Evolutionary conservation across 2,797 vertebrate genomes (phyloP), one percentile per base, ranked within the genome.

Genomic region (Halcyon chelicuti): DNA sequence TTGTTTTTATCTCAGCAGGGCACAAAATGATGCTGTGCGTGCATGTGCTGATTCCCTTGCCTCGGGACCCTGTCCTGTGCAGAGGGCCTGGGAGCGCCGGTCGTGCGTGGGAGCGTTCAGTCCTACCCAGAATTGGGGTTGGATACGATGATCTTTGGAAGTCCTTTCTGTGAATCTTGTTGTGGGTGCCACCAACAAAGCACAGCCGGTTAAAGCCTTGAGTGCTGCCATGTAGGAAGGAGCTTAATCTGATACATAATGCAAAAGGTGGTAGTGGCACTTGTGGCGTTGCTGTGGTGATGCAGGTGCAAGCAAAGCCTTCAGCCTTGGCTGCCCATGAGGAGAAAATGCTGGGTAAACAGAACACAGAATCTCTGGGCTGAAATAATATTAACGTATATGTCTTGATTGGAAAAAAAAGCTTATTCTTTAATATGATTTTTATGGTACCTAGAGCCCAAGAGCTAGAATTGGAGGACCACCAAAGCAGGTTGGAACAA

Each of bases 391-490:
- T 21, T 73, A 40, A 51, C 6, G 3, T 19, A 1, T 4, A 17
- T 23, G 11, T 65, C 8, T 62, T 73, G 39, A 57, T 0, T 60
- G 37, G 12, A 58, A 55, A 12, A 29, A 81, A 92, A 73, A 47
- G 0, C 33, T 62, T 23, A 25, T 31, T 37, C 28, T 94, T 67
- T 57, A 47, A 67, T 4, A 2, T 54, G 21, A 31, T 76, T 96
- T 55, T 92, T 94, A 62, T 95, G 91, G 29, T 67, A 28, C 71
- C 16, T 93, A 99, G 99, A 93, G 99, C 99, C 90, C 98, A 98
- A 93, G 99, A 99, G 86, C 98, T 99, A 35, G 99, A 99, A 88
- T 66, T 99, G 84, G 98, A 99, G 96, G 99, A 99, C 96, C 98
- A 98, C 20, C 99, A 99, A 96, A 99, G 99, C 96, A 98, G 97